Conservation (phyloP, 2,888 invertebrate genomes). For the Sthenelais limicola region DNA sequence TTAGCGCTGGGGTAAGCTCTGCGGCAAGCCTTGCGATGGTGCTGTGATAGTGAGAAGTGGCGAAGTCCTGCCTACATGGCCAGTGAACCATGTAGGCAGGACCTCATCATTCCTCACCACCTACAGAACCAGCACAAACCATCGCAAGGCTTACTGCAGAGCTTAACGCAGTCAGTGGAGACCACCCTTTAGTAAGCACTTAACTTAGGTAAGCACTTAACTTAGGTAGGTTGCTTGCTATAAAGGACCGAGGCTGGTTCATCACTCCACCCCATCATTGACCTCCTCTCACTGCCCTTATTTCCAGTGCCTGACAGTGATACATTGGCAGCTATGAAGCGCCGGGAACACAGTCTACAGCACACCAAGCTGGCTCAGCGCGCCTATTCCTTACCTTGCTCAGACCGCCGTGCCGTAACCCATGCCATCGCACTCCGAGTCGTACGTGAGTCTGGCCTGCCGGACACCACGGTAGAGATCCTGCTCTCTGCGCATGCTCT, state of each 20-base stretch:
- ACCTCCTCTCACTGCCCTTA: neutral
- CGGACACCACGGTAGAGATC: conserved; percentile 88
- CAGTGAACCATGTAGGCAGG: too few relatives aligned
- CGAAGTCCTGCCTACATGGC: too few relatives aligned
- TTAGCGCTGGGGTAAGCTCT: too few relatives aligned
- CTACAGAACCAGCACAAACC: too few relatives aligned
- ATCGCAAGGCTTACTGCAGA: too few relatives aligned
- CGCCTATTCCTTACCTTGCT: conserved; percentile 82
- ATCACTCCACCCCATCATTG: neutral
- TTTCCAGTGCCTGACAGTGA: conserved; percentile 81
- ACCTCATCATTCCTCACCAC: too few relatives aligned
- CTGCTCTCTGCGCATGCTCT: conserved; percentile 68
- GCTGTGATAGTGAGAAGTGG: too few relatives aligned
- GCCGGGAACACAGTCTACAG: conserved; percentile 87
- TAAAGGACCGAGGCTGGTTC: neutral
- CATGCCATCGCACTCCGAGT: conserved; percentile 84
- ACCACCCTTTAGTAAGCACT: too few relatives aligned
- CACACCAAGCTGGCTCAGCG: conserved; percentile 80
- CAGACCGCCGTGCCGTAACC: conserved; percentile 81
- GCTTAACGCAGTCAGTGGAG: too few relatives aligned
- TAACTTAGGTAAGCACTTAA: too few relatives aligned
- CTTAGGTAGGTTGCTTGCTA: neutral
- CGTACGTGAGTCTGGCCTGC: conserved; percentile 93
- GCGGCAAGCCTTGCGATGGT: too few relatives aligned
- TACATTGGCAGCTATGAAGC: conserved; percentile 85